phyloP scores from a whole-genome alignment of 2,888 invertebrate species.

The Drosophila stalkeri region DNA sequence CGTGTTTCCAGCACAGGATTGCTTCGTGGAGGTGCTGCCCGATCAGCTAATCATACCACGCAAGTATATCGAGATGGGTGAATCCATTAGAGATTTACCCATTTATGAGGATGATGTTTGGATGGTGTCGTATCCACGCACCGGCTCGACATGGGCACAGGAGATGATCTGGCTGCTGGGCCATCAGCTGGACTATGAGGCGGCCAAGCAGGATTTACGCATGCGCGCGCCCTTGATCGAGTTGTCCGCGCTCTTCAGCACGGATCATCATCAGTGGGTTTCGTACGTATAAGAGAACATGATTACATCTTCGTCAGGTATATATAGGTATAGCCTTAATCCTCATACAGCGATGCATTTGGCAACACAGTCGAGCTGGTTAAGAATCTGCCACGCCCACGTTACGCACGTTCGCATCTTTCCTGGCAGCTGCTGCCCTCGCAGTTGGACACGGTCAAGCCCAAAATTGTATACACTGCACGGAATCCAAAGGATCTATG shows the following conservation, averaged over 20 bases:
- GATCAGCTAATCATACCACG: slow-evolving; percentile 90
- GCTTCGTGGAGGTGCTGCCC: slow-evolving; percentile 90
- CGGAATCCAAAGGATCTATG: slow-evolving; percentile 96
- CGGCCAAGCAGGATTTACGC: slow-evolving; percentile 88
- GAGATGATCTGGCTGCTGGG: slow-evolving; percentile 97
- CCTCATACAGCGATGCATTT: slow-evolving; percentile 81
- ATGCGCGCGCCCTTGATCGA: slow-evolving; percentile 91
- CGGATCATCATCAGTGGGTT: slow-evolving; percentile 87
- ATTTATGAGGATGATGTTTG: slow-evolving; percentile 92
- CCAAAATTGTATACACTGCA: slow-evolving; percentile 94
- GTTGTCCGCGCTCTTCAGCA: slow-evolving; percentile 88
- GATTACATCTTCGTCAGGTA: neutral
- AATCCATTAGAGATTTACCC: slow-evolving; percentile 90
- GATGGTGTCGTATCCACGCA: slow-evolving; percentile 95
- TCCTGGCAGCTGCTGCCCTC: slow-evolving; percentile 90
- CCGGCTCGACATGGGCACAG: slow-evolving; percentile 97
- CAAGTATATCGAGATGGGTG: slow-evolving; percentile 89
- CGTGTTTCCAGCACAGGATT: slow-evolving; percentile 89
- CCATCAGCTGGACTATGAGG: slow-evolving; percentile 91
- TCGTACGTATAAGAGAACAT: slow-evolving; percentile 85
- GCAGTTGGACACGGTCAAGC: slow-evolving; percentile 88
- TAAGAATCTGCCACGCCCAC: slow-evolving; percentile 88
- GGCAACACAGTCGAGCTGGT: slow-evolving; percentile 91
- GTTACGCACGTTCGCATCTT: slow-evolving; percentile 91
- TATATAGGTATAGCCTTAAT: neutral